Conservation (phyloP, 2,888 invertebrate species). For the Alsophila aescularia region DNA sequence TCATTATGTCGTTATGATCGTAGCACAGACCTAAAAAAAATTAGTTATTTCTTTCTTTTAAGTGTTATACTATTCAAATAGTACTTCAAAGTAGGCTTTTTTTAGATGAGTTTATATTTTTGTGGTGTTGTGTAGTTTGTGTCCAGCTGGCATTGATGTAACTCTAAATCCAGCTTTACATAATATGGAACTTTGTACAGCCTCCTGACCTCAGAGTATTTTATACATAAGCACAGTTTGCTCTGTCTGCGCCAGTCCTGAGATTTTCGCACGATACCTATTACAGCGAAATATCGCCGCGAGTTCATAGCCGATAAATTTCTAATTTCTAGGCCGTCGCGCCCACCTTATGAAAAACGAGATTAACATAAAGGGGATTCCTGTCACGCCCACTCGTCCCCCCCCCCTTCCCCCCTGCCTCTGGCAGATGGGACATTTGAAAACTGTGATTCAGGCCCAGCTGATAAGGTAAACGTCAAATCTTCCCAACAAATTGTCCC, state of each 20-base stretch:
- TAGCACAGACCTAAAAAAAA: too few relatives aligned
- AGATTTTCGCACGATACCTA: slow-evolving; percentile 15
- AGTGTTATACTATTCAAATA: too few relatives aligned
- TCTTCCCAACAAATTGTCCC: slow-evolving; percentile 48
- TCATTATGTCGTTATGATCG: too few relatives aligned
- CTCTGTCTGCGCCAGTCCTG: neutral
- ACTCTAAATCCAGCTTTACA: too few relatives aligned
- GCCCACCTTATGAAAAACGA: slow-evolving; percentile 35
- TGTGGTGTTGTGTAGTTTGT: too few relatives aligned
- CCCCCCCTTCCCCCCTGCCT: neutral
- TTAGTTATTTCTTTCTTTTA: too few relatives aligned
- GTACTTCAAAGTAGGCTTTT: too few relatives aligned
- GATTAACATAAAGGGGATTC: slow-evolving; percentile 31
- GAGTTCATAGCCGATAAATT: slow-evolving; percentile 25
- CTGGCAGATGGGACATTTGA: slow-evolving; percentile 25
- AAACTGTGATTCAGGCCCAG: slow-evolving; percentile 31
- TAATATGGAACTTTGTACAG: too few relatives aligned
- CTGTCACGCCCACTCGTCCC: slow-evolving; percentile 12
- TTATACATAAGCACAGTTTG: too few relatives aligned
- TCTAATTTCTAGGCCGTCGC: slow-evolving; percentile 24
- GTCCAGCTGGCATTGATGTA: too few relatives aligned
- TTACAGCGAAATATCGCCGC: slow-evolving; percentile 17
- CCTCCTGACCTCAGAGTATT: too few relatives aligned
- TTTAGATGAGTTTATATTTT: too few relatives aligned
- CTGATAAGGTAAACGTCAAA: slow-evolving; percentile 47